Conservation (phyloP, 2,113 vertebrate genomes). For the Psettodes erumei region DNA sequence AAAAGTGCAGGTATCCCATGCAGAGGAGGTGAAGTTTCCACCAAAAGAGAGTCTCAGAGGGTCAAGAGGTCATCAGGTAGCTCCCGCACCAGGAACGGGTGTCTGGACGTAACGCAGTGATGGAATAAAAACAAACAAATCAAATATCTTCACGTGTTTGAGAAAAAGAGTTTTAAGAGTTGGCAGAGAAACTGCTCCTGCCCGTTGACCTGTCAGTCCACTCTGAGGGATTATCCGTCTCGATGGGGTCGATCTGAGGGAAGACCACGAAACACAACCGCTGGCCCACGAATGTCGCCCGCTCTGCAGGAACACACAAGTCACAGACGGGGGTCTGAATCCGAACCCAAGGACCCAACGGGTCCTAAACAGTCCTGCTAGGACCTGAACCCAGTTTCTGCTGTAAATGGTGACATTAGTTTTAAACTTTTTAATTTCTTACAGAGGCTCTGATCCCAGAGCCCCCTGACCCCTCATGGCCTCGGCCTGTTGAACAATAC, state of each 20-base stretch:
- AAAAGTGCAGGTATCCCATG: conserved; percentile 59
- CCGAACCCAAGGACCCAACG: not conserved
- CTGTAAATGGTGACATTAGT: not conserved
- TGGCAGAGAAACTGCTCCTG: conserved; percentile 66
- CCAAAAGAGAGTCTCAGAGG: conserved; percentile 46
- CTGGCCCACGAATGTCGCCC: conserved; percentile 90
- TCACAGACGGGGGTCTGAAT: not conserved
- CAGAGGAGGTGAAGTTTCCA: conserved; percentile 39
- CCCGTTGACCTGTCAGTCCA: conserved; percentile 73
- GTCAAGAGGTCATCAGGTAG: conserved; percentile 48
- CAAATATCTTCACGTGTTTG: conserved; percentile 28
- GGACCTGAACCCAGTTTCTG: no score
- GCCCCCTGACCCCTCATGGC: no score
- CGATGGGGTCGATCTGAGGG: conserved; percentile 85
- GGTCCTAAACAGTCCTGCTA: no score
- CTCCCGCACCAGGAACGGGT: conserved; percentile 31
- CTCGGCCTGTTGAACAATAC: no score
- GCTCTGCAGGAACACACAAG: conserved; percentile 83
- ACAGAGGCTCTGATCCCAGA: no score
- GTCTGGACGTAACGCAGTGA: conserved; percentile 27
- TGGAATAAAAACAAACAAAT: conserved; percentile 18
- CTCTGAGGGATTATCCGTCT: conserved; percentile 76
- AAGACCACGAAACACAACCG: conserved; percentile 95
- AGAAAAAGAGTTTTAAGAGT: conserved; percentile 64
- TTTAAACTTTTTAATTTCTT: no score